These are phyloP conservation scores for Melanotaenia duboulayi DNA, from an alignment of 2,113 vertebrate genomes.

Conservation along the genomic window DNA sequence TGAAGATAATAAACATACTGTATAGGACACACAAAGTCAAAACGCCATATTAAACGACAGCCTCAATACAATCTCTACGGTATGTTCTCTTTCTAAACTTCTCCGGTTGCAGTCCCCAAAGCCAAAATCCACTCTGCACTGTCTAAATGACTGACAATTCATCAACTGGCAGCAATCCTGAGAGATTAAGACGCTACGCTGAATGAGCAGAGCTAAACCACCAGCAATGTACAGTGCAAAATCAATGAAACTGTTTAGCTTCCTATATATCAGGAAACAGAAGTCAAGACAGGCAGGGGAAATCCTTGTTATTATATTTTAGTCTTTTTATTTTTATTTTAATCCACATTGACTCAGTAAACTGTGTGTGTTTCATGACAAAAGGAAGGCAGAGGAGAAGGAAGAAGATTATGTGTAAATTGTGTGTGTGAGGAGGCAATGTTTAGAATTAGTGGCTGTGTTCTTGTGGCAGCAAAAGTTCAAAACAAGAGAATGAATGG, in stretches of 20 bases:
- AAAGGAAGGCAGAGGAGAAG: constrained; percentile 44
- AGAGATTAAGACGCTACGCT: constrained; percentile 63
- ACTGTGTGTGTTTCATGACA: constrained; percentile 42
- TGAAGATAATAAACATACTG: background rate
- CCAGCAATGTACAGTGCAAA: constrained; percentile 49
- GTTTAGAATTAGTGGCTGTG: constrained; percentile 38
- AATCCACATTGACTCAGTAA: constrained; percentile 59
- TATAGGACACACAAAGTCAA: background rate
- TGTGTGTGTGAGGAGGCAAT: constrained; percentile 31
- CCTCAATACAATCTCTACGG: background rate
- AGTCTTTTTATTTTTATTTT: constrained; percentile 27
- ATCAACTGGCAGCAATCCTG: constrained; percentile 63
- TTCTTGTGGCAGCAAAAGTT: constrained; percentile 45
- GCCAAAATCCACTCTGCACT: constrained; percentile 32
- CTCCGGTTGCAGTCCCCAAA: constrained; percentile 35
- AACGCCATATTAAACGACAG: background rate
- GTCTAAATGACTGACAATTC: constrained; percentile 57
- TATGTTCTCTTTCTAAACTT: constrained; percentile 34
- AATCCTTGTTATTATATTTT: constrained; percentile 53
- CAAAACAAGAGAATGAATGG: constrained; percentile 30
- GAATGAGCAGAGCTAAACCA: constrained; percentile 57
- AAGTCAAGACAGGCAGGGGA: constrained; percentile 36
- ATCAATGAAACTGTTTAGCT: constrained; percentile 66
- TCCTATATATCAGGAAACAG: constrained; percentile 60
- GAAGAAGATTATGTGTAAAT: constrained; percentile 52